A percentile compares a stretch with the other conserved stretches of the same genome.
Evolutionary conservation across 30 jellyfish, hydroid and myxozoan genomes (phyloP).

Genomic region (Nemopilema nomurai): DNA sequence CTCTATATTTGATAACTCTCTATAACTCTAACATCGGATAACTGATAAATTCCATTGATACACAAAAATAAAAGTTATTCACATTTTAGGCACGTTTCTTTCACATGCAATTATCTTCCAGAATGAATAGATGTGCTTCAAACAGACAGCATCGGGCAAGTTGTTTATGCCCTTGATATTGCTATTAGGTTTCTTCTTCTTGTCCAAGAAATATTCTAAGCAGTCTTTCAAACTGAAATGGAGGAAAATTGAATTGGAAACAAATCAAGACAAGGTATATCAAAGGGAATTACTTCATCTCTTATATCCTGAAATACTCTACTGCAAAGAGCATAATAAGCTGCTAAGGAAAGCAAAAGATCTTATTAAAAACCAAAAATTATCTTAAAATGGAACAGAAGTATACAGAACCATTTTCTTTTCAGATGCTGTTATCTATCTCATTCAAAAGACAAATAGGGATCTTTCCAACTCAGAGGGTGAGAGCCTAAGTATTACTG

Average conservation of each 20-base stretch:
- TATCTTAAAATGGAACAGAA: no score
- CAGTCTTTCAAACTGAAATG: slow-evolving; percentile 16
- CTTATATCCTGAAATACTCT: no score
- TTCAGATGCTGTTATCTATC: no score
- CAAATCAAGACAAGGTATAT: background rate
- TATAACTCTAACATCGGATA: no score
- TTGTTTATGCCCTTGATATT: slow-evolving; percentile 15
- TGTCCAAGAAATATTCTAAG: slow-evolving; percentile 13
- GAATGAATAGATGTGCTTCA: slow-evolving; percentile 23
- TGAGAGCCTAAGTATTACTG: no score
- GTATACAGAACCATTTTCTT: no score
- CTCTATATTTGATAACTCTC: no score
- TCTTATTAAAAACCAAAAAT: no score
- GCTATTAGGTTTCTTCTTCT: slow-evolving; percentile 13
- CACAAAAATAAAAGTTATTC: background rate
- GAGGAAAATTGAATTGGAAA: background rate
- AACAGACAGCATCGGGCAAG: slow-evolving; percentile 9
- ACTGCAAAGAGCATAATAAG: no score
- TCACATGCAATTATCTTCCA: slow-evolving; percentile 44
- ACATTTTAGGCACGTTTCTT: background rate
- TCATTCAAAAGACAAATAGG: no score
- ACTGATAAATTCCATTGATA: no score
- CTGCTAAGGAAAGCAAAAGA: background rate
- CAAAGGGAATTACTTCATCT: background rate
- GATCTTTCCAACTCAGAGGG: no score